These are phyloP conservation scores for Colostygia pectinataria DNA, from an alignment of 2,888 invertebrate species.

Conservation along the genomic window DNA sequence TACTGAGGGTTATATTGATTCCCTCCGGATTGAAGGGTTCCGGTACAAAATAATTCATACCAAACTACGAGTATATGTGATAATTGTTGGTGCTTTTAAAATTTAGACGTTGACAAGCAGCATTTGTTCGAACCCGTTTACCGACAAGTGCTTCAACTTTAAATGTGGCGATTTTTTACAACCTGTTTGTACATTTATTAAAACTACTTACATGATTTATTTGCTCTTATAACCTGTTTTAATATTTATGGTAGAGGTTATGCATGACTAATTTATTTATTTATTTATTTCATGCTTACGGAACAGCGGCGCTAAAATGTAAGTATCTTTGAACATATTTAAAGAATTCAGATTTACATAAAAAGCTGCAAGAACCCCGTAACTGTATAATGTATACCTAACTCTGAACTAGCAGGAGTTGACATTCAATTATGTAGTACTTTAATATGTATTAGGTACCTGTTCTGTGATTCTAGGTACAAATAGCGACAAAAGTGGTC, in stretches of 20 bases:
- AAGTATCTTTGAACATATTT: constrained; percentile 52
- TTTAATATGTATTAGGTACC: too few species aligned
- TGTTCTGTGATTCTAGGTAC: constrained; percentile 1
- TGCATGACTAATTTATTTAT: constrained; percentile 34
- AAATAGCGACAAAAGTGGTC: neutral
- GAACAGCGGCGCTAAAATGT: constrained; percentile 76
- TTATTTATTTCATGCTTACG: constrained; percentile 60
- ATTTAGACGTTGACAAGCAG: too few species aligned
- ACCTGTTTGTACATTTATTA: too few species aligned
- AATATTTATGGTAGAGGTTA: neutral
- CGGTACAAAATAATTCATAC: constrained; percentile 56
- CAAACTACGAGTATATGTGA: too few species aligned
- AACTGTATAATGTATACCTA: constrained; percentile 12
- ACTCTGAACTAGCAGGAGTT: constrained; percentile 14
- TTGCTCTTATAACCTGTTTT: neutral
- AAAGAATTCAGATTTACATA: neutral
- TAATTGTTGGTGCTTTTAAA: too few species aligned
- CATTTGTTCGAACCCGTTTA: neutral
- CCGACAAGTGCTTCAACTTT: constrained; percentile 3
- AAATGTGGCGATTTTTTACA: constrained; percentile 33
- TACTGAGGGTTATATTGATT: constrained; percentile 66
- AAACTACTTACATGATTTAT: too few species aligned
- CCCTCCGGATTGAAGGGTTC: constrained; percentile 62
- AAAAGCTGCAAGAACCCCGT: neutral
- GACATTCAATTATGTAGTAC: constrained; percentile 26